Evolutionary conservation across 2,888 invertebrate genomes (phyloP), one percentile per base, ranked within the genome.

Genomic region (Eilema caniola): DNA sequence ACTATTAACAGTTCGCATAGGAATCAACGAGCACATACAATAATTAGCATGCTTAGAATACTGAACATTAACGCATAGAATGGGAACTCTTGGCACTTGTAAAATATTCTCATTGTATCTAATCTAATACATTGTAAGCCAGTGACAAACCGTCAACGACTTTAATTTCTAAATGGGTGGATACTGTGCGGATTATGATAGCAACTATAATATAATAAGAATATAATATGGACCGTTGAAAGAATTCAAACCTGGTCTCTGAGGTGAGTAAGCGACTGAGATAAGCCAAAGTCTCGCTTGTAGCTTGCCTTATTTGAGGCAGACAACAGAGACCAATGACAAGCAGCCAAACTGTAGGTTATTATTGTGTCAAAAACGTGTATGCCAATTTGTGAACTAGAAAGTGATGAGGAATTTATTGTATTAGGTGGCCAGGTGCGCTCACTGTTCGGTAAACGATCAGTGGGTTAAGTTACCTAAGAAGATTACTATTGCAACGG

Each of bases 341-440:
- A 53, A 53, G n/a, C 8, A n/a, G 53, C n/a, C n/a, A 53, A 7
- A 10, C 53, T n/a, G 53, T 53, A 8, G n/a, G 53, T 53, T 53
- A 53, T n/a, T 53, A 53, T 47, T 47, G 53, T 53, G n/a, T 53
- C 10, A 1, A 8, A 53, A 53, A 53, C n/a, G 53, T n/a, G 20
- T 53, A 53, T n/a, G 53, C 53, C 53, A 53, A 53, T 53, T 53
- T 53, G 53, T 53, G 53, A 53, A 53, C 53, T 53, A n/a, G n/a
- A 53, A n/a, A 53, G 53, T 47, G 47, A 20, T 47, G 47, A 47
- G 2, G 16, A 16, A 16, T 41, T 41, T 16, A 41, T 41, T 41
- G 41, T 41, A 47, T 20, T 47, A 3, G n/a, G n/a, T n/a, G n/a
- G n/a, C n/a, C n/a, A n/a, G n/a, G n/a, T n/a, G n/a, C n/a, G n/a